These are phyloP conservation scores for Pleuronectes platessa DNA, from an alignment of 2,113 vertebrate species.

Conservation along the genomic window DNA sequence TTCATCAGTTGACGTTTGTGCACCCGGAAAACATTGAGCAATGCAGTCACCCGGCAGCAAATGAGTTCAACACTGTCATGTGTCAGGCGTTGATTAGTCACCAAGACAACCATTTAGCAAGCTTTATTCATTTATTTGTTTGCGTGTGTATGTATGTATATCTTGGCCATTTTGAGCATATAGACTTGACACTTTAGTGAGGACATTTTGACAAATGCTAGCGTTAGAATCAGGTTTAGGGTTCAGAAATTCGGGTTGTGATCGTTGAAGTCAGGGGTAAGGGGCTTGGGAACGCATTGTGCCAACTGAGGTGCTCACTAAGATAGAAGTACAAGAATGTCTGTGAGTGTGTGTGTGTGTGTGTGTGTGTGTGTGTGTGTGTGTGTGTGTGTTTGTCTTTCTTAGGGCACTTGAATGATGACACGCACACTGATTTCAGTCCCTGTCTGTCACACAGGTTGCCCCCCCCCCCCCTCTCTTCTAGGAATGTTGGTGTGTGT, in stretches of 20 bases:
- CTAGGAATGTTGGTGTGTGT: not conserved
- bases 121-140: conserved; percentile 45
- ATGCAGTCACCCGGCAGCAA: not conserved
- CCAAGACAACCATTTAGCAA: conserved; percentile 53
- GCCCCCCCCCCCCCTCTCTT: too few relatives aligned
- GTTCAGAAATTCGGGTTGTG: too few relatives aligned
- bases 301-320: too few relatives aligned
- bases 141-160: conserved; percentile 9
- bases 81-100: conserved; percentile 49
- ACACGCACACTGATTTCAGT: not conserved
- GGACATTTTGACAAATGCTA: not conserved
- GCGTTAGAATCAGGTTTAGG: too few relatives aligned
- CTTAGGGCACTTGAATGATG: not conserved
- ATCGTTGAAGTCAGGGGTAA: too few relatives aligned
- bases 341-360: not conserved
- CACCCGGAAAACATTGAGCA: not conserved
- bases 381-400: not conserved
- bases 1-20: conserved; percentile 6
- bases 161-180: not conserved
- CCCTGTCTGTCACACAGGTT: too few relatives aligned
- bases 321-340: not conserved
- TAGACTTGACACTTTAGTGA: not conserved
- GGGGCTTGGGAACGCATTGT: too few relatives aligned
- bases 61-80: not conserved
- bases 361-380: not conserved